Evolutionary conservation across 2,797 vertebrate species (phyloP).

Genomic region (Micrastur ruficollis): DNA sequence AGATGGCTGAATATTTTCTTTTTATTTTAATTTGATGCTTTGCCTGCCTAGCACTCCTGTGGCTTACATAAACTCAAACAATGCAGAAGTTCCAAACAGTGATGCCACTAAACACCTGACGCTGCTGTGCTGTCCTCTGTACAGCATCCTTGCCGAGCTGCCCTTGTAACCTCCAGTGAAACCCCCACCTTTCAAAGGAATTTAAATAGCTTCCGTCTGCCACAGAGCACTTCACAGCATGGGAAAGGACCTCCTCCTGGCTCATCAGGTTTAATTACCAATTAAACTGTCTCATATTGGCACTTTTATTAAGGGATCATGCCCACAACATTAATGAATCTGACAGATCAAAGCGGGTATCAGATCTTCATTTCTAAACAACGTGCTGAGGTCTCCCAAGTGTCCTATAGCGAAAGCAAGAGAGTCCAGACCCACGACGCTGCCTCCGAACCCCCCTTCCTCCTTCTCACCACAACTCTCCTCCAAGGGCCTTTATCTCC

Average conservation of each 20-base stretch:
- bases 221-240: background rate
- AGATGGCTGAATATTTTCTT: background rate
- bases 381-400: background rate
- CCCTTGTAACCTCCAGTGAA: background rate
- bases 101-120: background rate
- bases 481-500: background rate
- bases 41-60: background rate
- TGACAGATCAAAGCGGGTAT: background rate
- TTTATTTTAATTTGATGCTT: background rate
- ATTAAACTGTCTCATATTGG: background rate
- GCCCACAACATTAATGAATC: background rate
- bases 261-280: background rate
- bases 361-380: background rate
- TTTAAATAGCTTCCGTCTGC: background rate
- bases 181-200: background rate
- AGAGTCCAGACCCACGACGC: background rate
- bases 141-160: background rate
- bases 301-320: background rate
- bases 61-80: background rate
- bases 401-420: rapidly evolving
- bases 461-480: background rate
- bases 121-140: background rate
- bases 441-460: background rate
- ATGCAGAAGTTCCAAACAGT: background rate
- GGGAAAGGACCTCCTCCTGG: background rate